A percentile compares a stretch with the other conserved stretches of the same genome.
phyloP scores from a whole-genome alignment of 2,888 invertebrate species.

The Drosophila vallismaia region DNA sequence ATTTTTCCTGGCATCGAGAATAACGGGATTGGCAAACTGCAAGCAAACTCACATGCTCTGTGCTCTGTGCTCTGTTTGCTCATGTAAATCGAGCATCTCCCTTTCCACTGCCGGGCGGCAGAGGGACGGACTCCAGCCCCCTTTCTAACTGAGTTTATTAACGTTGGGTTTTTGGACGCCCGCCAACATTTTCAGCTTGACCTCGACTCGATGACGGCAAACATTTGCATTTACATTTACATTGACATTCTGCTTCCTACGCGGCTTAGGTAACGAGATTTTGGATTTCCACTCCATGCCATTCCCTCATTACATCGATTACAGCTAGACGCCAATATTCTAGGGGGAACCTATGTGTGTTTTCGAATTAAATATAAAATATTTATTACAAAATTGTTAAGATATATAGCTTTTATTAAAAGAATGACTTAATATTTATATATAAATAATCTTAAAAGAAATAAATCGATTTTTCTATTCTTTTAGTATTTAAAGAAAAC shows the following conservation, averaged over 20 bases:
- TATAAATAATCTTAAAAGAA: too few relatives aligned
- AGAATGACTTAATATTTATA: too few relatives aligned
- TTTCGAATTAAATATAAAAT: background rate
- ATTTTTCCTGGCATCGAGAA: constrained; percentile 19
- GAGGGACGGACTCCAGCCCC: background rate
- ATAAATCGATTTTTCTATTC: too few relatives aligned
- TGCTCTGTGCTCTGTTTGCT: constrained; percentile 55
- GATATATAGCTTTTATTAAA: background rate
- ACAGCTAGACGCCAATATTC: background rate
- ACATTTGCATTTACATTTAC: constrained; percentile 68
- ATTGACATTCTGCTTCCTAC: constrained; percentile 68
- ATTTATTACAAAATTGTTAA: background rate
- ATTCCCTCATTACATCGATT: constrained; percentile 1
- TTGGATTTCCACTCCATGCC: background rate
- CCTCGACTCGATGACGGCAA: constrained; percentile 69
- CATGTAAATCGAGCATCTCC: constrained; percentile 68
- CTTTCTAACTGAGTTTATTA: constrained; percentile 60
- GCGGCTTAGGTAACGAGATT: constrained; percentile 54
- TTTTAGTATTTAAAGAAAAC: too few relatives aligned
- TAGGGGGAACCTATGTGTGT: background rate
- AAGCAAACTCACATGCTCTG: constrained; percentile 14
- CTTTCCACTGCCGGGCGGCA: background rate
- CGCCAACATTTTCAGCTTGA: constrained; percentile 66
- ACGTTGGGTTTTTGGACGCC: constrained; percentile 67
- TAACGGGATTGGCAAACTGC: background rate